A percentile compares a stretch with the other conserved stretches of the same genome.
Conservation (phyloP, 2,113 vertebrate species). For the Gorsachius goisagi region DNA sequence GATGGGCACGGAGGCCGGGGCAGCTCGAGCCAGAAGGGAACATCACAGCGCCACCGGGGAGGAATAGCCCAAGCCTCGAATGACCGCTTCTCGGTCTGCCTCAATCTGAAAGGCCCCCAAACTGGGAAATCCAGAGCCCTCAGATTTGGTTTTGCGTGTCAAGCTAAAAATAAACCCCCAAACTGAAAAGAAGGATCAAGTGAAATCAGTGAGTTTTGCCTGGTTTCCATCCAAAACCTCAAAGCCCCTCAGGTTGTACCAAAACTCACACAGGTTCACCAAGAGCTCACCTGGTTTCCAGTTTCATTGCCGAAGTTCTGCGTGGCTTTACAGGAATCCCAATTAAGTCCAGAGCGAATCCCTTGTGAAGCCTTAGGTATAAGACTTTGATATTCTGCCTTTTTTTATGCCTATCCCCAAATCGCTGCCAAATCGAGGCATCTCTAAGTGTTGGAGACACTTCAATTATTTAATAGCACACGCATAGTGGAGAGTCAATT, state of each 20-base stretch:
- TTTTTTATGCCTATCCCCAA: background rate
- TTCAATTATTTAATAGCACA: background rate
- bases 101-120: background rate
- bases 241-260: background rate
- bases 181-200: background rate
- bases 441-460: background rate
- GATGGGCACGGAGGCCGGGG: background rate
- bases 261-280: background rate
- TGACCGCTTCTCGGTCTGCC: background rate
- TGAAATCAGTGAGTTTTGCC: background rate
- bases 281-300: constrained; percentile 24
- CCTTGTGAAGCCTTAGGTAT: background rate
- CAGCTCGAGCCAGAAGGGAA: background rate
- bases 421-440: background rate
- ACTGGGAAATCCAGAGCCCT: background rate
- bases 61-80: background rate
- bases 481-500: constrained; percentile 12
- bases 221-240: background rate
- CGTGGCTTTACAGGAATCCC: background rate
- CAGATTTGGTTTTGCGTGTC: background rate
- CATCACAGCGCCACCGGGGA: background rate
- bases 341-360: background rate
- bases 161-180: background rate
- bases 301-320: background rate
- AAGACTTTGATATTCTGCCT: background rate